Base-by-base conservation (phyloP, 2,113 vertebrate genomes). In the Corvus cornix region DNA sequence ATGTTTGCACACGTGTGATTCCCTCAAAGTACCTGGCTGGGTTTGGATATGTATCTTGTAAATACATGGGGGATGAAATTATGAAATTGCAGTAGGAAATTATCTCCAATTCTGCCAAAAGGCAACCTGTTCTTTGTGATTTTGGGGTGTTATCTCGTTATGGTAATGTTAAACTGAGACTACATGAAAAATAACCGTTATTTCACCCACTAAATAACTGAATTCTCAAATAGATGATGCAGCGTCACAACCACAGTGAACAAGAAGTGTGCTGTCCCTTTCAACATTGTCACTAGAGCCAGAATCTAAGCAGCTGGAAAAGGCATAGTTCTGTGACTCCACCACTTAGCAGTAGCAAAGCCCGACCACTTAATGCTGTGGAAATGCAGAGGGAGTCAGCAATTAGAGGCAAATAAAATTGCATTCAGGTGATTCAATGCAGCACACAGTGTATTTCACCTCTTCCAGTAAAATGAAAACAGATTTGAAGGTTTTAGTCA, bases 1-100 rank as follows among this genome's bases (percentile, higher is more conserved):
- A 70, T 94, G 70, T 89, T 95, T 96, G 53, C 59, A 90, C 33
- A 59, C 53, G 72, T 84, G 58, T 79, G 43, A 76, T 58, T 89
- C 59, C 46, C 23, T 90, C 56, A 56, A 22, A 78, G 35, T 35
- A 70, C 16, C 19, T 72, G 27, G n/a, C 0, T 75, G 27, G 37
- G 37, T 75, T 81, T 90, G 55, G 48, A 90, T 70, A 66, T 44
- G 14, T 43, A 35, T 10, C 21, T 72, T 81, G 55, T 75, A 83
- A 85, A 87, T 48, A 79, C 13, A 63, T 4, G 77, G 66, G 69
- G 37, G 20, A 73, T 49, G 46, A 91, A 87, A 51, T 52, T 7
- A 74, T 53, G 73, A 84, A 70, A 81, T 56, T 72, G 60, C 21
- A 63, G 28, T 27, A 52, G 55, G 28, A 93, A 92, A 80, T 74